A percentile compares a stretch with the other conserved stretches of the same genome.
These are phyloP conservation scores for Mustela nigripes DNA, from an alignment of 2,113 vertebrate species.

Conservation along the genomic window DNA sequence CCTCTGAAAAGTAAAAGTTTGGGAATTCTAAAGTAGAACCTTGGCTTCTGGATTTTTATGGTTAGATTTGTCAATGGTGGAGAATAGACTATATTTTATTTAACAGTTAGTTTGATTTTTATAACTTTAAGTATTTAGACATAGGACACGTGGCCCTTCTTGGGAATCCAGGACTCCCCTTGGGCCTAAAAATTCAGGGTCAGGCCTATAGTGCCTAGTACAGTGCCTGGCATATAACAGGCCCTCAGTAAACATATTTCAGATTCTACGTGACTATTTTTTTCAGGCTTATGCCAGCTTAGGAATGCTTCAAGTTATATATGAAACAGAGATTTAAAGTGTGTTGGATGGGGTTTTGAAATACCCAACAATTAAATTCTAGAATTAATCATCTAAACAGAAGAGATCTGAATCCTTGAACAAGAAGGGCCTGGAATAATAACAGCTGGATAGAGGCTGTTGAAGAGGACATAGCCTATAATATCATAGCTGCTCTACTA, in stretches of 20 bases:
- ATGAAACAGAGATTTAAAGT: background rate
- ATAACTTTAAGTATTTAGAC: background rate
- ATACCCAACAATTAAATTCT: slow-evolving; percentile 47
- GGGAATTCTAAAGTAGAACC: background rate
- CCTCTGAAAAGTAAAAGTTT: background rate
- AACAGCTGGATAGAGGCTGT: slow-evolving; percentile 55
- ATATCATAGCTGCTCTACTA: slow-evolving; percentile 31
- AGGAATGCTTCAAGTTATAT: background rate
- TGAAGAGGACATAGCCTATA: background rate
- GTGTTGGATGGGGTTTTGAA: background rate
- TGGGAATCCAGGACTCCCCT: background rate
- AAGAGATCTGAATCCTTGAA: slow-evolving; percentile 56
- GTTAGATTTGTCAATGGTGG: background rate
- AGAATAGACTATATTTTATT: background rate
- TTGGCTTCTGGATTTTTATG: background rate
- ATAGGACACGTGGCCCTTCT: background rate
- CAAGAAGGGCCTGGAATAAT: background rate
- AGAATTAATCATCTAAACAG: slow-evolving; percentile 50
- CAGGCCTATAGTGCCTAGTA: background rate
- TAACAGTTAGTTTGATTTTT: background rate
- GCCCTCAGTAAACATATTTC: background rate
- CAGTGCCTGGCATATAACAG: background rate
- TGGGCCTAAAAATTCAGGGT: background rate
- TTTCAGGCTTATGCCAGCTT: background rate
- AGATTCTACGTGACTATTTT: background rate